phyloP scores from a whole-genome alignment of 2,888 invertebrate species.

The Gymnosoma rotundatum region DNA sequence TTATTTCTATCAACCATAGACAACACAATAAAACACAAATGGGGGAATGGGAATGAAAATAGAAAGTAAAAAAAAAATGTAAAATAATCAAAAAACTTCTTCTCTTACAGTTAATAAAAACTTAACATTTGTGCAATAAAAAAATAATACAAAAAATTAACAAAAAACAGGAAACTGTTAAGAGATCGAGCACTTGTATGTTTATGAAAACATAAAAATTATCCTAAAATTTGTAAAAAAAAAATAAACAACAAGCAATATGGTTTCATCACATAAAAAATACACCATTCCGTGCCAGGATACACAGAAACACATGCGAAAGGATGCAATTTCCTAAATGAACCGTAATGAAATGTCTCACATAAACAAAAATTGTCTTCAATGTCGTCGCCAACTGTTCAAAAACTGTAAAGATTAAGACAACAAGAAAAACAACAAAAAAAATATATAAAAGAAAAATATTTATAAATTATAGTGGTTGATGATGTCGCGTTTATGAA shows the following conservation, averaged over 20 bases:
- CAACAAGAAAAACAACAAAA: background rate
- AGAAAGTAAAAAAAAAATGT: background rate
- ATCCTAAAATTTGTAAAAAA: slow-evolving; percentile 17
- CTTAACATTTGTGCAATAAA: slow-evolving; percentile 19
- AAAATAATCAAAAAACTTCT: slow-evolving; percentile 49
- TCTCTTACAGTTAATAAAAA: background rate
- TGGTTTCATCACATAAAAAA: slow-evolving; percentile 22
- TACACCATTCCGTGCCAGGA: slow-evolving; percentile 3
- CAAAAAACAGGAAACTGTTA: slow-evolving; percentile 19
- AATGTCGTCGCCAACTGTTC: slow-evolving; percentile 59
- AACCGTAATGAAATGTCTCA: slow-evolving; percentile 64
- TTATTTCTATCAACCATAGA: slow-evolving; percentile 44
- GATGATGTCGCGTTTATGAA: slow-evolving; percentile 34
- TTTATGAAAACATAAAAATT: slow-evolving; percentile 57
- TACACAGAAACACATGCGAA: slow-evolving; percentile 29
- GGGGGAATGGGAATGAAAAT: slow-evolving; percentile 10
- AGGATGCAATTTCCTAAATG: slow-evolving; percentile 69
- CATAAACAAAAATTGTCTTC: slow-evolving; percentile 57
- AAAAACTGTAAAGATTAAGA: background rate
- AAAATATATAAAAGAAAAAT: slow-evolving; percentile 16
- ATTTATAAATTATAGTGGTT: slow-evolving; percentile 34
- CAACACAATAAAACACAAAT: slow-evolving; percentile 26
- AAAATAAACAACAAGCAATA: slow-evolving; percentile 23
- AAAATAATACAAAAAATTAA: slow-evolving; percentile 12
- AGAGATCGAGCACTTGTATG: slow-evolving; percentile 5